phyloP scores from a whole-genome alignment of 1,140 invertebrate genomes.

The Drosophila orosa region DNA sequence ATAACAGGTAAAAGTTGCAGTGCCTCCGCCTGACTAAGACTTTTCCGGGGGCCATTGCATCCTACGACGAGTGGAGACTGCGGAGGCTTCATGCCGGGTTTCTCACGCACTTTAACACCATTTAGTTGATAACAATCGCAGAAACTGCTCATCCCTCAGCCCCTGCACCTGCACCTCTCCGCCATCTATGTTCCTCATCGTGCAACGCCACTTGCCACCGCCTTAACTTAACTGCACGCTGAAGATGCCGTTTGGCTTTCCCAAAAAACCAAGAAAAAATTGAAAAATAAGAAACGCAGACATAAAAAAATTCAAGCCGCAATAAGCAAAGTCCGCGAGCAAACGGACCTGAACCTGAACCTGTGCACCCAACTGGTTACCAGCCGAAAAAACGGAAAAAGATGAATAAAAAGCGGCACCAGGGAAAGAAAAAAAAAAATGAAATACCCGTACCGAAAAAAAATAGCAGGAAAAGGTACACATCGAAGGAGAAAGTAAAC shows the following conservation, averaged over 20 bases:
- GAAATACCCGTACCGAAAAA: slow-evolving; percentile 40
- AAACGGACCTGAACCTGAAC: slow-evolving; percentile 73
- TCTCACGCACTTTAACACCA: slow-evolving; percentile 82
- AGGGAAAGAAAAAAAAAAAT: slow-evolving; percentile 39
- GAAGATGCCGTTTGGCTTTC: slow-evolving; percentile 68
- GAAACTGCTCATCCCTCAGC: slow-evolving; percentile 18
- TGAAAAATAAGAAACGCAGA: slow-evolving; percentile 39
- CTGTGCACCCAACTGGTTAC: slow-evolving; percentile 74
- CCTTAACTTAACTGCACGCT: slow-evolving; percentile 37
- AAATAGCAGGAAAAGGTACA: slow-evolving; percentile 79
- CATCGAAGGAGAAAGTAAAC: slow-evolving; percentile 81
- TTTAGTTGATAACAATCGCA: slow-evolving; percentile 80
- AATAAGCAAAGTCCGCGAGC: slow-evolving; percentile 77
- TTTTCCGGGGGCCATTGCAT: slow-evolving; percentile 40
- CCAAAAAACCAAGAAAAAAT: slow-evolving; percentile 38
- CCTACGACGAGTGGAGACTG: slow-evolving; percentile 24
- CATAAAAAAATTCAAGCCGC: slow-evolving; percentile 42
- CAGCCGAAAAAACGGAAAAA: slow-evolving; percentile 49
- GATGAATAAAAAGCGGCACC: slow-evolving; percentile 33
- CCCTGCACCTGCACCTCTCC: slow-evolving; percentile 6
- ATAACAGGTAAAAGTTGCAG: slow-evolving; percentile 70
- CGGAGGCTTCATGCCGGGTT: slow-evolving; percentile 51
- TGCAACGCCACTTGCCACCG: slow-evolving; percentile 77
- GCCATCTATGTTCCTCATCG: slow-evolving; percentile 11
- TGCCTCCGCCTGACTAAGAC: slow-evolving; percentile 17